Evolutionary conservation across 2,113 vertebrate species (phyloP).

Genomic region (Pollachius pollachius): DNA sequence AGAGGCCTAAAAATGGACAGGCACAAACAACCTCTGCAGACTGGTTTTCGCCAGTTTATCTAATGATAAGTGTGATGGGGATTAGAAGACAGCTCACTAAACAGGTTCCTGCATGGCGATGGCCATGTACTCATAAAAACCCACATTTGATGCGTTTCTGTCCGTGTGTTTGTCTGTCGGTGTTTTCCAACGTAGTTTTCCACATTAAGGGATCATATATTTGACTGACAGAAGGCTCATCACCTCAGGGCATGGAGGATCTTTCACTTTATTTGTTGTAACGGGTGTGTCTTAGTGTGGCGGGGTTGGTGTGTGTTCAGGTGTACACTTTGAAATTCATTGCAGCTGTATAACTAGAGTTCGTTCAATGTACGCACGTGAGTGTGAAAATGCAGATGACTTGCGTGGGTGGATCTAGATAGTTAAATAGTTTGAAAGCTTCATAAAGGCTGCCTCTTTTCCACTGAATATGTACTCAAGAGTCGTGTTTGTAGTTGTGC

Average conservation of each 20-base stretch:
- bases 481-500: too few relatives aligned
- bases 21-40: constrained; percentile 27
- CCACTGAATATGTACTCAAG: background rate
- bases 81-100: constrained; percentile 42
- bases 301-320: constrained; percentile 14
- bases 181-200: constrained; percentile 41
- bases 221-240: constrained; percentile 62
- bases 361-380: background rate
- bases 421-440: background rate
- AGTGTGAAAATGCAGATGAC: background rate
- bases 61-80: constrained; percentile 50
- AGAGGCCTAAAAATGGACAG: constrained; percentile 5
- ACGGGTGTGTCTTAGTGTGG: constrained; percentile 23
- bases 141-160: background rate
- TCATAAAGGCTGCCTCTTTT: background rate
- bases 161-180: constrained; percentile 21
- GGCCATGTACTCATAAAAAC: constrained; percentile 11
- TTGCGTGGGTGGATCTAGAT: background rate
- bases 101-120: constrained; percentile 69
- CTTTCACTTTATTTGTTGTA: constrained; percentile 32
- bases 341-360: background rate
- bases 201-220: constrained; percentile 59
- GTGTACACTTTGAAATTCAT: background rate
- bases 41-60: constrained; percentile 56
- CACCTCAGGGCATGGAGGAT: constrained; percentile 58